phyloP scores from a whole-genome alignment of 2,888 invertebrate genomes.

The Lutraria lutraria region DNA sequence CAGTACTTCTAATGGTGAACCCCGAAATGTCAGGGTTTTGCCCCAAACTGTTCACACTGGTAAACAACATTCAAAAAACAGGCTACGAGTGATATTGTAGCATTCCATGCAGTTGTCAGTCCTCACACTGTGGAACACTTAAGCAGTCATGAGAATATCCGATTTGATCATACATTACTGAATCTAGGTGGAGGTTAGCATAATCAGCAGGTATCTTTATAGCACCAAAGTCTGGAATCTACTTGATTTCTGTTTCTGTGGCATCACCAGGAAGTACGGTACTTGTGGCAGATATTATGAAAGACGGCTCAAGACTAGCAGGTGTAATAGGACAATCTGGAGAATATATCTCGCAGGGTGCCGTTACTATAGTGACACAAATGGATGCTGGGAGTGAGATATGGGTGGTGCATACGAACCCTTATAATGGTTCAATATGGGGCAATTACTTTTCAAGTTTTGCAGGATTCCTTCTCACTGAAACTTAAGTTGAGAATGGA shows the following conservation, averaged over 20 bases:
- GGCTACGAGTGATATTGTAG: neutral
- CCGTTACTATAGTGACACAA: neutral
- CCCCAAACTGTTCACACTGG: neutral
- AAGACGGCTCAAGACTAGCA: neutral
- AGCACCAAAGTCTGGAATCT: slow-evolving; percentile 1
- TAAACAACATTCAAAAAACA: neutral
- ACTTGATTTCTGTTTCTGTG: neutral
- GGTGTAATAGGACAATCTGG: neutral
- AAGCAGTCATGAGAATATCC: neutral
- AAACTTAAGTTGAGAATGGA: neutral
- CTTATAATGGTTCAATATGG: neutral
- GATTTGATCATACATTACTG: neutral
- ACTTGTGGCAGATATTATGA: neutral
- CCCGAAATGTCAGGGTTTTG: neutral
- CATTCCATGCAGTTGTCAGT: neutral
- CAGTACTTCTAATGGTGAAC: neutral
- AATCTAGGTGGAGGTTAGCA: slow-evolving; percentile 13
- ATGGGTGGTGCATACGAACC: neutral
- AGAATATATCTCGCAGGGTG: neutral
- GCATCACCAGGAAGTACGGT: neutral
- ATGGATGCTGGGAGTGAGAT: slow-evolving; percentile 4
- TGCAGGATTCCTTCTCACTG: slow-evolving; percentile 10
- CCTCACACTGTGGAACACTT: neutral
- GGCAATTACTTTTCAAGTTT: neutral
- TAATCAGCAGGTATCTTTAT: slow-evolving; percentile 1